Conservation (phyloP, 2,888 invertebrate genomes). For the Lysandra bellargus region DNA sequence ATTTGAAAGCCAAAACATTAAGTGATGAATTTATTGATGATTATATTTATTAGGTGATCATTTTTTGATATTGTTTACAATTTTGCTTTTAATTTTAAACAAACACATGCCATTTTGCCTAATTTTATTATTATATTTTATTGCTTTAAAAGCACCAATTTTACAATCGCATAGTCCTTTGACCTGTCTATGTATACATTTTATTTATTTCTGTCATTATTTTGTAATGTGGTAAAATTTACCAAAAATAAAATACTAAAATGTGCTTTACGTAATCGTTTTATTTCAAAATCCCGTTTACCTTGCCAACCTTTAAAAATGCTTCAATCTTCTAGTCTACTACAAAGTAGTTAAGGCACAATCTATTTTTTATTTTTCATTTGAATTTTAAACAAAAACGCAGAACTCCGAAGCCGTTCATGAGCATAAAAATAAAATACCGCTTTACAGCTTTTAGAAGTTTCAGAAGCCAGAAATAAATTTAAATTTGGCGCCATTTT, state of each 20-base stretch:
- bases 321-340: too few relatives aligned
- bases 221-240: conserved; percentile 81
- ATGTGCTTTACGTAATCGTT: conserved; percentile 75
- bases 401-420: too few relatives aligned
- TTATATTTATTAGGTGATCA: conserved; percentile 56
- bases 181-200: conserved; percentile 76
- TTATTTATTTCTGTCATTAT: conserved; percentile 80
- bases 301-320: background rate
- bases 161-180: conserved; percentile 79
- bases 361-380: too few relatives aligned
- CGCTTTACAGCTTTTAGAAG: too few relatives aligned
- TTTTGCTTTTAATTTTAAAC: conserved; percentile 78
- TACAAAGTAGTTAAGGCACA: too few relatives aligned
- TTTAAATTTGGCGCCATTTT: background rate
- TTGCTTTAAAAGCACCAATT: conserved; percentile 81
- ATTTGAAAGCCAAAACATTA: conserved; percentile 71
- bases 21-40: conserved; percentile 61
- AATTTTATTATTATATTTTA: conserved; percentile 80
- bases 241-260: conserved; percentile 81
- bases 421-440: too few relatives aligned
- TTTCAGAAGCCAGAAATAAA: background rate
- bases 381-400: too few relatives aligned
- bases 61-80: conserved; percentile 77
- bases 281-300: conserved; percentile 42
- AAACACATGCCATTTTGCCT: conserved; percentile 81